Evolutionary conservation across 2,797 vertebrate species (phyloP), one percentile per base, ranked within the genome.

Genomic region (Sebastes variabilis): DNA sequence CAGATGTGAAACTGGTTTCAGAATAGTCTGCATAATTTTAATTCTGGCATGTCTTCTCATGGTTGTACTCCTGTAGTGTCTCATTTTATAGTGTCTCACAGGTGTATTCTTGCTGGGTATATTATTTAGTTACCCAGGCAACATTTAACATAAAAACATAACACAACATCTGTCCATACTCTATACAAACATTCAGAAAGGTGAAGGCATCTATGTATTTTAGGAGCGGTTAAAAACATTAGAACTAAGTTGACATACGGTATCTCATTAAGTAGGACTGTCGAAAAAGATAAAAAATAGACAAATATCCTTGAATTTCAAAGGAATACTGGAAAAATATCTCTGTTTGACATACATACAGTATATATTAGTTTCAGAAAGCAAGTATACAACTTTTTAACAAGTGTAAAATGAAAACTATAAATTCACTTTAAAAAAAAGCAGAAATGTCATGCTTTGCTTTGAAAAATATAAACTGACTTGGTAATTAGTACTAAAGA

Each of bases 311-410:
- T 71, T 89, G 61, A 81, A 77, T 91, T 84, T 88, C 42, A 89
- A 94, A 87, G 66, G 72, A 92, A 92, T 80, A 89, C 68, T 90
- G 80, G 75, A 94, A 94, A 93, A 91, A 90, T 88, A 93, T 88
- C 83, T 91, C 73, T 86, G 54, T 90, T 87, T 87, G 78, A 88
- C 84, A 84, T 86, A 88, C 83, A 84, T 84, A 89, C 32, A 89
- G 56, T 82, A 92, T 92, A 90, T 93, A 92, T 93, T 94, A 93
- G 92, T 92, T 90, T 91, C 85, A 88, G 79, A 91, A 90, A 89
- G 85, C 73, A 89, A 88, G 90, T 85, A 65, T 82, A 91, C 83
- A 92, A 88, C 80, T 66, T 88, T 89, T 86, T 77, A 90, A 91
- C 36, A 85, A 68, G 77, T 87, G 69, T 87, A 80, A 85, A 90